These are phyloP conservation scores for Aldabrachelys gigantea DNA, from an alignment of 2,113 vertebrate species.

Conservation along the genomic window DNA sequence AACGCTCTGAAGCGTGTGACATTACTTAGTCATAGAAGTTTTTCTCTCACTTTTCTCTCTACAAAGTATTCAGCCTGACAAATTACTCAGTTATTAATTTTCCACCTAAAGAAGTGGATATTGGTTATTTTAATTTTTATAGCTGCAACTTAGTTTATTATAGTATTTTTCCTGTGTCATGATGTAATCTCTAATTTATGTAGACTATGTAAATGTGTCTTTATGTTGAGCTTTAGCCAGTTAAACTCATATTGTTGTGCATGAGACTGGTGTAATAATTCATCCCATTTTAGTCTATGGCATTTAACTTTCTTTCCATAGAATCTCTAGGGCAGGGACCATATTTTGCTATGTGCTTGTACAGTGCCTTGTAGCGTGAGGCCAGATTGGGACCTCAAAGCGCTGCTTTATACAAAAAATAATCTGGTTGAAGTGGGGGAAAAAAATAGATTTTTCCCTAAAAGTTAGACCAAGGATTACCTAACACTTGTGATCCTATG, in stretches of 20 bases:
- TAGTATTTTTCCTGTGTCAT: neutral
- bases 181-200: neutral
- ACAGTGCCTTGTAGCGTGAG: neutral
- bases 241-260: neutral
- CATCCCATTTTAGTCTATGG: neutral
- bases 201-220: neutral
- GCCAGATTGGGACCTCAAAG: neutral
- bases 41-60: neutral
- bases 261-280: neutral
- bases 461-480: neutral
- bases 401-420: neutral
- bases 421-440: neutral
- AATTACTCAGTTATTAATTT: neutral
- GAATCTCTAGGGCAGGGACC: neutral
- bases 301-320: neutral
- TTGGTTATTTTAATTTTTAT: neutral
- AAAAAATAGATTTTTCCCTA: neutral
- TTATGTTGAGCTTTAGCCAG: neutral
- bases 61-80: neutral
- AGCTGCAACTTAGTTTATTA: neutral
- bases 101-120: neutral
- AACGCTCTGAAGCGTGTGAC: neutral
- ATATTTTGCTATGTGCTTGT: neutral
- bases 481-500: conserved; percentile 1
- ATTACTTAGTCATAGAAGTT: neutral